Base-by-base conservation (phyloP, 2,888 invertebrate genomes). In the Drosophila algonquin region DNA sequence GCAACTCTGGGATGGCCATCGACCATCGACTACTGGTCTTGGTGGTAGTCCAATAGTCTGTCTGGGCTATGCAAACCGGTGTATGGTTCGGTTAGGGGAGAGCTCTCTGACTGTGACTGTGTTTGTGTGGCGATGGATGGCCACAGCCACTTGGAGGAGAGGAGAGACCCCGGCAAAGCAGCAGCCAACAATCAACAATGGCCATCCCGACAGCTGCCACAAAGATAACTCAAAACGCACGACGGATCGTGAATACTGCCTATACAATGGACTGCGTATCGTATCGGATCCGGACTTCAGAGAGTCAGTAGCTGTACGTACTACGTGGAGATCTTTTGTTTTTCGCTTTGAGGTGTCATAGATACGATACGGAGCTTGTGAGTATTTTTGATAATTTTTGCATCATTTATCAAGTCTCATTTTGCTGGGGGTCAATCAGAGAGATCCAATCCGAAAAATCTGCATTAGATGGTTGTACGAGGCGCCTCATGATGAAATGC, bases 341-440 rank as follows among this genome's bases (percentile, higher is more conserved):
- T 18, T 10, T 55, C 12, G 45, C 30, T 67, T 67, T 68, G 27
- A 60, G 63, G 56, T 63, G 70, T 71, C 64, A 76, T 54, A 75
- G 76, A 71, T 76, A 40, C n/a, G 40, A 40, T 40, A 14, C 14
- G 6, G 6, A 40, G 14, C n/a, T 68, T 65, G 61, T 50, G 59
- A 62, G 54, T 52, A n/a, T 55, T 54, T 54, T 57, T 32, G 32
- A 54, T 58, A 58, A 27, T 61, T 48, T 77, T 75, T 69, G 64
- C 81, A 81, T 81, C 75, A 81, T 81, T 81, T 81, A 81, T 81
- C 81, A 76, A 79, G 71, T n/a, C 74, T 81, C 82, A 73, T 60
- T 69, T 77, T 59, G 27, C 27, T 27, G 72, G 69, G 58, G 62
- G 61, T 68, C 72, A 73, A 71, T 72, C 61, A 58, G 55, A 53